phyloP scores from a whole-genome alignment of 2,113 vertebrate genomes.

The Solea solea region DNA sequence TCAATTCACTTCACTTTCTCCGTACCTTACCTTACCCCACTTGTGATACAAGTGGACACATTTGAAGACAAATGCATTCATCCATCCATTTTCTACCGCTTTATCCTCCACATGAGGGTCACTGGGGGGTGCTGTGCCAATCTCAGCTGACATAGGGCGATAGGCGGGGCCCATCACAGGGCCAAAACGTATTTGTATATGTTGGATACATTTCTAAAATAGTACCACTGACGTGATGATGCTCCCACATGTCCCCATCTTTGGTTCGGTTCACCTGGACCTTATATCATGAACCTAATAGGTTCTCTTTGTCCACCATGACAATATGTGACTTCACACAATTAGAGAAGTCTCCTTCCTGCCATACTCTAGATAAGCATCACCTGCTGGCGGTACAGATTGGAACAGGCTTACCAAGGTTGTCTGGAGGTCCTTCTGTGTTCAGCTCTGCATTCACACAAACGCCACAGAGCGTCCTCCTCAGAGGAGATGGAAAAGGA shows the following conservation, averaged over 20 bases:
- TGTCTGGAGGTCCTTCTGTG: slow-evolving; percentile 79
- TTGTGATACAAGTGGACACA: background rate
- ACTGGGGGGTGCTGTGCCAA: too few relatives aligned
- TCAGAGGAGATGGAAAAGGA: slow-evolving; percentile 49
- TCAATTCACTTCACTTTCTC: background rate
- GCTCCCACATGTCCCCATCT: slow-evolving; percentile 26
- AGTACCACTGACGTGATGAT: slow-evolving; percentile 16
- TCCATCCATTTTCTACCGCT: too few relatives aligned
- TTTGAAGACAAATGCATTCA: background rate
- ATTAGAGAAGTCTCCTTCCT: slow-evolving; percentile 72
- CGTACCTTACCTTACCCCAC: background rate
- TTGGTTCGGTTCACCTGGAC: slow-evolving; percentile 49
- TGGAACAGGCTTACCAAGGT: slow-evolving; percentile 76
- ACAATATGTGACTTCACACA: slow-evolving; percentile 78
- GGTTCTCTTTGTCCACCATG: slow-evolving; percentile 73
- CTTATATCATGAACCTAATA: slow-evolving; percentile 72
- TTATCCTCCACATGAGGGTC: too few relatives aligned
- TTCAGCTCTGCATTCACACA: slow-evolving; percentile 52
- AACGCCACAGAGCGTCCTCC: slow-evolving; percentile 42
- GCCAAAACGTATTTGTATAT: background rate
- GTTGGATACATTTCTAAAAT: background rate
- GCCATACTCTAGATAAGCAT: slow-evolving; percentile 76
- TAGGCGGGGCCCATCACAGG: too few relatives aligned
- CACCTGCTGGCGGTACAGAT: slow-evolving; percentile 77
- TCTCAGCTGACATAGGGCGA: too few relatives aligned